phyloP scores from a whole-genome alignment of 2,888 invertebrate species.

The Drosophila siamana region DNA sequence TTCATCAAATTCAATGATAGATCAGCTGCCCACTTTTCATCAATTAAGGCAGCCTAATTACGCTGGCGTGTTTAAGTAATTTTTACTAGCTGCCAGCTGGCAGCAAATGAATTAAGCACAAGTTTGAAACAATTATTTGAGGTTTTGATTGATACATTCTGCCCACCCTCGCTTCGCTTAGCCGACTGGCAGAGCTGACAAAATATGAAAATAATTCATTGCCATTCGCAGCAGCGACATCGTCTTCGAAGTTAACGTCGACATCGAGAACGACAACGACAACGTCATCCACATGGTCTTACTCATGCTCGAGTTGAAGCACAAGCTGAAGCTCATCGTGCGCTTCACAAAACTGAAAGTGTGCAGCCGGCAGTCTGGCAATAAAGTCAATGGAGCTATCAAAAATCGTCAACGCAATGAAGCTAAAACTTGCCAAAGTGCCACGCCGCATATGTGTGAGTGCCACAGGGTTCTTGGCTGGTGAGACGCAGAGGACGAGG shows the following conservation, averaged over 20 bases:
- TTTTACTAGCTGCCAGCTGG: neutral
- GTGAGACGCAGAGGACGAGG: no score
- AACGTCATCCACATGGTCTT: slow-evolving; percentile 5
- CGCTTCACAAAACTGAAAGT: slow-evolving; percentile 61
- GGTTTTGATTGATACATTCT: slow-evolving; percentile 18
- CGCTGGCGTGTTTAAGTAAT: neutral
- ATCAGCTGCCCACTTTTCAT: neutral
- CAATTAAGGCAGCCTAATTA: slow-evolving; percentile 1
- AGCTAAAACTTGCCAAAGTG: slow-evolving; percentile 73
- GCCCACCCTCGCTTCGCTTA: slow-evolving; percentile 38
- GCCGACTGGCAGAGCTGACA: neutral
- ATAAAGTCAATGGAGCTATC: slow-evolving; percentile 81
- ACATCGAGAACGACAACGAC: neutral
- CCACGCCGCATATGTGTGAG: slow-evolving; percentile 51
- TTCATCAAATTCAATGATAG: slow-evolving; percentile 1
- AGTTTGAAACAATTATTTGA: neutral
- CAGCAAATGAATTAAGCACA: neutral
- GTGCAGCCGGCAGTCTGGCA: slow-evolving; percentile 65
- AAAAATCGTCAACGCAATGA: slow-evolving; percentile 76
- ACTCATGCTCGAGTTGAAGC: no score
- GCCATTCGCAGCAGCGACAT: slow-evolving; percentile 32
- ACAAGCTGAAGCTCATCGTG: slow-evolving; percentile 11
- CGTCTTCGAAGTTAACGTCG: no score
- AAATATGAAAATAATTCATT: slow-evolving; percentile 79
- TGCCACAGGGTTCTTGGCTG: no score